Base-by-base conservation (phyloP, 2,797 vertebrate genomes). In the Sebastes nivosus region DNA sequence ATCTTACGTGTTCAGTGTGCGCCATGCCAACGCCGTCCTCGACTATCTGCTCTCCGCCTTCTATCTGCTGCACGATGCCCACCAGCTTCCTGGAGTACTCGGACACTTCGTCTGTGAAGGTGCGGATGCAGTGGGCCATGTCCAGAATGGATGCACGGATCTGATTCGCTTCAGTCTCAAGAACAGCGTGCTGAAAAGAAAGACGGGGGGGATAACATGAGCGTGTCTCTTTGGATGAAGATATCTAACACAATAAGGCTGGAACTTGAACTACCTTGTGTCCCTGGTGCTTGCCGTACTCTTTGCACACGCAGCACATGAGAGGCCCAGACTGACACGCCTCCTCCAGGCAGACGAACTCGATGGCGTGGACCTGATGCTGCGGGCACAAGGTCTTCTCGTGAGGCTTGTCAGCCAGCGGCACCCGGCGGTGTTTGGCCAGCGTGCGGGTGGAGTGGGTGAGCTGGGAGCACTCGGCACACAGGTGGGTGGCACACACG, bases 281-380 rank as follows among this genome's bases (percentile, higher is more conserved):
- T 81, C 98, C 98, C 92, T 99, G 98, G 92, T 99, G 98, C 87
- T 99, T 99, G 90, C 98, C 98, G 1, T 99, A 99, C 93, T 99
- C 98, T 92, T 99, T 99, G 90, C 98, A 99, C 90, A 99, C 98
- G 70, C 98, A 99, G 94, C 98, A 99, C 98, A 99, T 99, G 72
- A 99, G 97, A 1, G 98, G 97, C 58, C 97, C 97, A 0, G 96
- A 90, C 90, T 97, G 98, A 89, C 98, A 99, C 73, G 94, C 96
- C 72, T 99, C 98, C 94, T 99, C 98, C 93, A 99, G 95, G 78
- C 98, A 99, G 77, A 99, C 98, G 70, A 99, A 99, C 91, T 99
- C 98, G 79, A 99, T 99, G 89, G 98, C 98, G 78, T 99, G 98
- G 77, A 99, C 98, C 93, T 99, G 98, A 86, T 99, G 98, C 93